These are phyloP conservation scores for Solenopsis invicta DNA, from an alignment of 1,140 invertebrate genomes.

Conservation along the genomic window DNA sequence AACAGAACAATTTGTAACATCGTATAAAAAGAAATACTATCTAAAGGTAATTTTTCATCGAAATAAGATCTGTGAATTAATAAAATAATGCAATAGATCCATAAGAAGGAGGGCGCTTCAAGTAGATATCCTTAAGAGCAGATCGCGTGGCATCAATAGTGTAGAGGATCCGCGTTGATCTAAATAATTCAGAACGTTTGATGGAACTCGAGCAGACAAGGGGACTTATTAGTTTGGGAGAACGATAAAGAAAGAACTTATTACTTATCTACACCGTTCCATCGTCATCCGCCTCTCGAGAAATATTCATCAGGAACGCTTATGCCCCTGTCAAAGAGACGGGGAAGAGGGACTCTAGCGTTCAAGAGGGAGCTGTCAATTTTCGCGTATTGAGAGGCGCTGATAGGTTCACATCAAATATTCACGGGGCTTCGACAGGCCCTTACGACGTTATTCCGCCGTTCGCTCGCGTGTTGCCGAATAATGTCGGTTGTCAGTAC, in stretches of 20 bases:
- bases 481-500: constrained; percentile 54
- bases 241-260: constrained; percentile 86
- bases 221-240: constrained; percentile 84
- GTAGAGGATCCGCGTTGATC: constrained; percentile 50
- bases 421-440: constrained; percentile 76
- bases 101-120: not conserved
- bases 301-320: constrained; percentile 72
- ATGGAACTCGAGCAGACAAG: constrained; percentile 73
- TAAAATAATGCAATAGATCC: not conserved
- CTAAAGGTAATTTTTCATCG: not conserved
- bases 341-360: constrained; percentile 28
- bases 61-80: constrained; percentile 9
- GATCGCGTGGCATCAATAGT: constrained; percentile 34
- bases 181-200: constrained; percentile 85
- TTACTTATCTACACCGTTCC: constrained; percentile 82
- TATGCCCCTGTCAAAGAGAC: constrained; percentile 37
- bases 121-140: not conserved
- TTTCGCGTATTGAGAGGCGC: constrained; percentile 82
- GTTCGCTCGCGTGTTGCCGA: constrained; percentile 75
- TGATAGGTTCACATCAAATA: constrained; percentile 84
- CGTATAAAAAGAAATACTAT: not conserved
- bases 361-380: constrained; percentile 73
- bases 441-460: constrained; percentile 70
- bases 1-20: not conserved
- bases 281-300: constrained; percentile 48